Evolutionary conservation across 2,797 vertebrate species (phyloP).

Genomic region (Psittacula echo): DNA sequence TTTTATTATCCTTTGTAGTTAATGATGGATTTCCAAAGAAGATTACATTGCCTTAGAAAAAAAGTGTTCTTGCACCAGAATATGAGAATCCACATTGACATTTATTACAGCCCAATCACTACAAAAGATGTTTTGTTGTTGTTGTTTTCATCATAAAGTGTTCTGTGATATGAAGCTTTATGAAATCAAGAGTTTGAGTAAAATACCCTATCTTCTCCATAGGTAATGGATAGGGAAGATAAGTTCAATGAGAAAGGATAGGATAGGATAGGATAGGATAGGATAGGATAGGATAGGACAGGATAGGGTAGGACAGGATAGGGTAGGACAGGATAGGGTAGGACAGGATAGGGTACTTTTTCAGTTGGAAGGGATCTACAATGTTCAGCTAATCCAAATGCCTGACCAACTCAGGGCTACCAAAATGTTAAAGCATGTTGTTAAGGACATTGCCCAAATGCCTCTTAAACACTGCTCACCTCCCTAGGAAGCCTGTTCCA

Average conservation of each 20-base stretch:
- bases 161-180: neutral
- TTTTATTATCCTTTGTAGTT: neutral
- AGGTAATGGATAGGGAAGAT: neutral
- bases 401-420: neutral
- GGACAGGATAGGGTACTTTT: neutral
- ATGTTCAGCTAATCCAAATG: neutral
- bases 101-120: neutral
- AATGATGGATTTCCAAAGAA: neutral
- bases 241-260: neutral
- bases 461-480: neutral
- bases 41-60: neutral
- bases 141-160: neutral
- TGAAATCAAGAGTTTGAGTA: neutral
- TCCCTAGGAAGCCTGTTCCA: neutral
- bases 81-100: neutral
- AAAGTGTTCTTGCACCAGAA: neutral
- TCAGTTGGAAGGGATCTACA: neutral
- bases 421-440: neutral
- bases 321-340: too few species aligned
- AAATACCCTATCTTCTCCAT: neutral
- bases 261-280: too few species aligned
- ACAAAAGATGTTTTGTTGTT: neutral
- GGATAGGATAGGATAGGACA: neutral
- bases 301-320: neutral
- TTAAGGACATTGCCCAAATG: neutral